phyloP scores from a whole-genome alignment of 2,113 vertebrate genomes.

The Bettongia penicillata region DNA sequence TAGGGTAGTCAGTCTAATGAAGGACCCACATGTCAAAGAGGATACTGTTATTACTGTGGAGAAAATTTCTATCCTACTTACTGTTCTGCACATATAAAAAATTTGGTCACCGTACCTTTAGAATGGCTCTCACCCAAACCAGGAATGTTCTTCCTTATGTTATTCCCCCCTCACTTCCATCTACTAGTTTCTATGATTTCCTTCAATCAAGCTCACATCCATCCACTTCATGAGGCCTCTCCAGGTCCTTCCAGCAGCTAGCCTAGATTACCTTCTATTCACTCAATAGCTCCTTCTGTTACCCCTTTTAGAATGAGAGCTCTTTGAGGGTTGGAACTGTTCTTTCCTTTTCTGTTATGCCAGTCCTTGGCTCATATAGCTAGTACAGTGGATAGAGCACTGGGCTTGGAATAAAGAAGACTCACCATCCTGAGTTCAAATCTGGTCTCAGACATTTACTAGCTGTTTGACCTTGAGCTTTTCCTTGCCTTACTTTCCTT shows the following conservation, averaged over 20 bases:
- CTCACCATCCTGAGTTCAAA: not conserved
- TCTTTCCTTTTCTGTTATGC: not conserved
- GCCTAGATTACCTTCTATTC: not conserved
- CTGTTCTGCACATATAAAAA: not conserved
- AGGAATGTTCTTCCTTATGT: not conserved
- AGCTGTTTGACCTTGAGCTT: no score
- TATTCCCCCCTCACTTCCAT: not conserved
- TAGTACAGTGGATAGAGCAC: not conserved
- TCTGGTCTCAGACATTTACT: no score
- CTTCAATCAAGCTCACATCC: not conserved
- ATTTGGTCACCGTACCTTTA: not conserved
- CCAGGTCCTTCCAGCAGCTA: not conserved
- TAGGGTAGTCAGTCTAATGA: not conserved
- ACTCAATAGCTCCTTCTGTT: not conserved
- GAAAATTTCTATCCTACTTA: not conserved
- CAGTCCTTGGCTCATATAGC: not conserved
- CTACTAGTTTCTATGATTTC: not conserved
- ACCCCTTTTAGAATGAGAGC: not conserved
- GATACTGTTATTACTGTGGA: not conserved
- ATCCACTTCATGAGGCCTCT: not conserved
- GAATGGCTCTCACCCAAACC: not conserved
- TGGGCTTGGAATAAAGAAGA: not conserved
- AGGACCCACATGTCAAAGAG: not conserved
- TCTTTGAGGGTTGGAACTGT: not conserved
- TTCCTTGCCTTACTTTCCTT: not conserved